These are phyloP conservation scores for Meles meles DNA, from an alignment of 2,113 vertebrate genomes.

Conservation along the genomic window DNA sequence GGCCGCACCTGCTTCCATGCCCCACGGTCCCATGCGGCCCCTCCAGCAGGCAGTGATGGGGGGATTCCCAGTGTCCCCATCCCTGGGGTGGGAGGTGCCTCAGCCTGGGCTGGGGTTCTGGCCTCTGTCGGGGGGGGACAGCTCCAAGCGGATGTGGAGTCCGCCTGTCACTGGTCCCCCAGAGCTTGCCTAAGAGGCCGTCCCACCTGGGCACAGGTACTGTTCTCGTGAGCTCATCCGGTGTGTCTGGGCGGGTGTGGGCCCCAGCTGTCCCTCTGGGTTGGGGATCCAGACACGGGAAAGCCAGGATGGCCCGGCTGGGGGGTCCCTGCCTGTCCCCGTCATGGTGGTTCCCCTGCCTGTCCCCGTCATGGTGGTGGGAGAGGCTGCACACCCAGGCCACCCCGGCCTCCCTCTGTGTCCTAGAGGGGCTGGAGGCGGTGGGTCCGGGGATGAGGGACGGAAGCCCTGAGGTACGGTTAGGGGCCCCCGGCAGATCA, in stretches of 20 bases:
- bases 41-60: not conserved
- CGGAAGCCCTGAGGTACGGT: not conserved
- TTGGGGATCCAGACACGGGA: not conserved
- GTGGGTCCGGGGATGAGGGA: not conserved
- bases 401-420: not conserved
- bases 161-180: not conserved
- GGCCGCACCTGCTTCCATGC: not conserved
- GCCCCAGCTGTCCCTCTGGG: not conserved
- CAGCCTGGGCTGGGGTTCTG: not conserved
- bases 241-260: not conserved
- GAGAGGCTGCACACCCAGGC: not conserved
- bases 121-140: too few relatives aligned
- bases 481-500: not conserved
- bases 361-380: not conserved
- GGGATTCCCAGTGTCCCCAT: not conserved
- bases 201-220: not conserved
- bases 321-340: not conserved
- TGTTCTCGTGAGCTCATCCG: fast-evolving
- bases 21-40: not conserved
- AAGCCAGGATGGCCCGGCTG: not conserved
- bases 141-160: fast-evolving
- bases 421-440: not conserved
- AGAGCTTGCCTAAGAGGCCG: fast-evolving
- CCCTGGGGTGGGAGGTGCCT: not conserved
- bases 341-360: not conserved